phyloP scores from a whole-genome alignment of 2,888 invertebrate genomes.

The Platycheirus albimanus region DNA sequence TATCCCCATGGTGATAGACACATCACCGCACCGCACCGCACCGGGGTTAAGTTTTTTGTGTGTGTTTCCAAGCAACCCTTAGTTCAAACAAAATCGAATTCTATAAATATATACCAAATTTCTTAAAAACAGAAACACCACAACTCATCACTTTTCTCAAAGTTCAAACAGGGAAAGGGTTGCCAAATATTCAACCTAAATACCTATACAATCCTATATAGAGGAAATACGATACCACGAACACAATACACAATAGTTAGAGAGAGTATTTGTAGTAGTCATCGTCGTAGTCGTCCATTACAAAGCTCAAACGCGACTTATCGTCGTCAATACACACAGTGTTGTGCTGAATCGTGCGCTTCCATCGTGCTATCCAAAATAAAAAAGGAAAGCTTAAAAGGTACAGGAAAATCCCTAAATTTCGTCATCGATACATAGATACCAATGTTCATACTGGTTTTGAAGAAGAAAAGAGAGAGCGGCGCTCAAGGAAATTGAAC shows the following conservation, averaged over 20 bases:
- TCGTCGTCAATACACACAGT: not conserved
- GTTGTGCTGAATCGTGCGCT: too few species aligned
- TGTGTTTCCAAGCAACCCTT: not conserved
- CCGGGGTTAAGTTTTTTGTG: constrained; percentile 1
- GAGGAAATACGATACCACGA: too few species aligned
- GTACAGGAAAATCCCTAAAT: constrained; percentile 36
- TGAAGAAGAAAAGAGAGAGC: too few species aligned
- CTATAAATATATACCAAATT: constrained; percentile 1
- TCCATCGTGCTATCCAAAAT: not conserved
- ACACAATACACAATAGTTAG: too few species aligned
- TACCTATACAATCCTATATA: too few species aligned
- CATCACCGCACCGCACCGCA: too few species aligned
- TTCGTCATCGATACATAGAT: too few species aligned
- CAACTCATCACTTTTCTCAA: too few species aligned
- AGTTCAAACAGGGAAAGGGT: not conserved
- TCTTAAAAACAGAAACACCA: not conserved
- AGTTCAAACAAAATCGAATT: not conserved
- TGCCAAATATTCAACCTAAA: not conserved
- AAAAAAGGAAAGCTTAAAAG: constrained; percentile 31
- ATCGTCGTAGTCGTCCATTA: constrained; percentile 9
- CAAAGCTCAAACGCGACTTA: constrained; percentile 31
- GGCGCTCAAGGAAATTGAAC: not conserved
- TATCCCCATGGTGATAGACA: not conserved
- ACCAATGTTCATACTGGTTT: too few species aligned
- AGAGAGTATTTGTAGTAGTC: too few species aligned